Percentiles rank a stretch among this genome's conserved stretches.
Conservation (phyloP, 1,140 invertebrate species). For the Anagrus nilaparvatae region DNA sequence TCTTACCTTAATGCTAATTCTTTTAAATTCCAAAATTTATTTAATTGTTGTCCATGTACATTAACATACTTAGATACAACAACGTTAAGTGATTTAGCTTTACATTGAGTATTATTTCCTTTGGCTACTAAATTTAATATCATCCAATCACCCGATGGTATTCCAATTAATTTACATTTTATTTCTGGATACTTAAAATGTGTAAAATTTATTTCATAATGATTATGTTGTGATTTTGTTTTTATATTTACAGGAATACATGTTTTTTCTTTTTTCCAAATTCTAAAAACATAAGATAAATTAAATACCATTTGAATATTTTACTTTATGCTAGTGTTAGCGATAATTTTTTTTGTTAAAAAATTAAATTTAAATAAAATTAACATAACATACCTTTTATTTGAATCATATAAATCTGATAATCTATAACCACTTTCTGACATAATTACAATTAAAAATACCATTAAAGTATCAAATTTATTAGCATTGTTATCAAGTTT, state of each 20-base stretch:
- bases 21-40: conserved; percentile 25
- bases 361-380: no score
- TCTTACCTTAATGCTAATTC: conserved; percentile 26
- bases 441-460: conserved; percentile 24
- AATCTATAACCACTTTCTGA: conserved; percentile 23
- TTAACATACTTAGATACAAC: conserved; percentile 24
- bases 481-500: conserved; percentile 16
- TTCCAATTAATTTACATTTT: conserved; percentile 22
- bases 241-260: conserved; percentile 8
- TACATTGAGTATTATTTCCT: neutral
- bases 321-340: no score
- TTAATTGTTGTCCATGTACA: conserved; percentile 19
- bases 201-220: conserved; percentile 21
- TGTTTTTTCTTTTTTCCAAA: conserved; percentile 8
- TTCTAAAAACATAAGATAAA: conserved; percentile 4
- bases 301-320: neutral
- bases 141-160: conserved; percentile 23
- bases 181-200: conserved; percentile 7
- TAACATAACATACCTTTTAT: conserved; percentile 2
- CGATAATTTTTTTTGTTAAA: no score
- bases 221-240: neutral
- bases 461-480: conserved; percentile 26
- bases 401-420: conserved; percentile 4
- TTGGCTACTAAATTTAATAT: conserved; percentile 23
- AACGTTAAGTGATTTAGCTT: conserved; percentile 5